Percentiles rank a stretch among this genome's conserved stretches.
These are phyloP conservation scores for Drosophila ercepeae DNA, from an alignment of 1,140 invertebrate genomes.

Conservation along the genomic window DNA sequence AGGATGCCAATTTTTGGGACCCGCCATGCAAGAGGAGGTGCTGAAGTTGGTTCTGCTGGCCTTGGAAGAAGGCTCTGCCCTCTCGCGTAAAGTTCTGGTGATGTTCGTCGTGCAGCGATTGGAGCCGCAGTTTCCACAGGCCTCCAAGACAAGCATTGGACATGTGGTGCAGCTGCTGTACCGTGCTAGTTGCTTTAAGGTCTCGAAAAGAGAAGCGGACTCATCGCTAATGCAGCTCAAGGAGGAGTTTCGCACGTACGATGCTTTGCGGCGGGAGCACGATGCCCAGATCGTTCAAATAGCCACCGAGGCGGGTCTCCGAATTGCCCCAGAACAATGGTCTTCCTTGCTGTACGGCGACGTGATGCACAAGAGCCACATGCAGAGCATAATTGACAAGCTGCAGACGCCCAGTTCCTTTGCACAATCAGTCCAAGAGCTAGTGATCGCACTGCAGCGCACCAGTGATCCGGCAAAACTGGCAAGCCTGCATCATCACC, in stretches of 20 bases:
- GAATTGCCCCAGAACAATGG: conserved; percentile 99
- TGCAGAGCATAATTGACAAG: conserved; percentile 99
- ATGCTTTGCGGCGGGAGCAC: conserved; percentile 96
- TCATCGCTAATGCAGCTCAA: conserved; percentile 99
- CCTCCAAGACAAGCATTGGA: conserved; percentile 99
- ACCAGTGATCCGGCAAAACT: conserved; percentile 95
- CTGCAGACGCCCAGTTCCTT: conserved; percentile 96
- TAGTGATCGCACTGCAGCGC: conserved; percentile 95
- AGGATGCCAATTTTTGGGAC: conserved; percentile 99
- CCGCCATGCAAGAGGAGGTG: conserved; percentile 99
- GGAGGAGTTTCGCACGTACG: conserved; percentile 98
- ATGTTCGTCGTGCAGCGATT: conserved; percentile 99
- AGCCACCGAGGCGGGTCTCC: conserved; percentile 97
- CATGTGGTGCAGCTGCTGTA: conserved; percentile 99
- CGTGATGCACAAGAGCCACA: conserved; percentile 97
- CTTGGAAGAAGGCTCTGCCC: conserved; percentile 97
- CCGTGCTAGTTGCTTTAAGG: conserved; percentile 98
- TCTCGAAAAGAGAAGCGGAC: conserved; percentile 98
- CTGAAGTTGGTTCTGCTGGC: conserved; percentile 96
- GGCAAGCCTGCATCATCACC: conserved; percentile 89
- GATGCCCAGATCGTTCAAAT: conserved; percentile 99
- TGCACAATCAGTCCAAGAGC: conserved; percentile 94
- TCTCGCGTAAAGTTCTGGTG: conserved; percentile 98
- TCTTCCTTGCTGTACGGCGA: conserved; percentile 98
- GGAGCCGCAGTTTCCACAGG: conserved; percentile 97